Evolutionary conservation across 2,797 vertebrate species (phyloP).

Genomic region (Champsocephalus esox): DNA sequence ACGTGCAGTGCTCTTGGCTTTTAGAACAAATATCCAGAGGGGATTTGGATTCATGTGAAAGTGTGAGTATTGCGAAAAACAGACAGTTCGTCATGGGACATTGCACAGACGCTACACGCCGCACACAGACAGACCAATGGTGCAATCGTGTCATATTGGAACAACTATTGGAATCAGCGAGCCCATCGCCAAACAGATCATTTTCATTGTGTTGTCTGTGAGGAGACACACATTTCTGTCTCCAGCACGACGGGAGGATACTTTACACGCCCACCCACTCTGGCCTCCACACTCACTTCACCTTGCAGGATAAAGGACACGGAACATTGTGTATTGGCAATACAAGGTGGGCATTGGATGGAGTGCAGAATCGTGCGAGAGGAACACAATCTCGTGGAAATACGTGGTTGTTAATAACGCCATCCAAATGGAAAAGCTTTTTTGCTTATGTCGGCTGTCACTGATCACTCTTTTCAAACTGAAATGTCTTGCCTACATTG

Average conservation of each 20-base stretch:
- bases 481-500: background rate
- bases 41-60: slow-evolving; percentile 19
- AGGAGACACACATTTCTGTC: background rate
- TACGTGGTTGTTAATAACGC: no score
- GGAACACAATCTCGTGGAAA: background rate
- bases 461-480: background rate
- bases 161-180: background rate
- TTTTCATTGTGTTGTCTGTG: background rate
- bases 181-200: background rate
- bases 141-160: background rate
- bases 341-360: background rate
- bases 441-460: background rate
- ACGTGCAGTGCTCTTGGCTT: slow-evolving; percentile 25
- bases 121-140: slow-evolving; percentile 9
- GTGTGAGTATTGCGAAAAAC: slow-evolving; percentile 29
- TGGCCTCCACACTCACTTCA: background rate
- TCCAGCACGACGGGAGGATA: background rate
- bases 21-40: slow-evolving; percentile 52
- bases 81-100: slow-evolving; percentile 36
- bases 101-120: background rate
- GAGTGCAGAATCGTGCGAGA: background rate
- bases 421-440: no score
- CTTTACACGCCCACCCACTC: background rate
- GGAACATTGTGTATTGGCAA: background rate
- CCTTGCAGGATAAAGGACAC: background rate